These are phyloP conservation scores for Acronicta psi DNA, from an alignment of 2,888 invertebrate species.

Conservation along the genomic window DNA sequence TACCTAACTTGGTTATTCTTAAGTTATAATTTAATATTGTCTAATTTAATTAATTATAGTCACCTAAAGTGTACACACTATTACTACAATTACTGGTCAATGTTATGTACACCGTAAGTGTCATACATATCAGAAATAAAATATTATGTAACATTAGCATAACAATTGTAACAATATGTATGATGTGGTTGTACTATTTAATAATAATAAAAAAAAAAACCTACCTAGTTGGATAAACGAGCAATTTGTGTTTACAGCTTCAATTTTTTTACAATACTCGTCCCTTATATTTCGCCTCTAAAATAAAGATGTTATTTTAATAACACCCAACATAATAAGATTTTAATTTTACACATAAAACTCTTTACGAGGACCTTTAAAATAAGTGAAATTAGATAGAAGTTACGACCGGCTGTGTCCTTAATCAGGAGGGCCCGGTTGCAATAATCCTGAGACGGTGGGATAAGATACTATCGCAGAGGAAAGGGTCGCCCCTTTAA, in stretches of 20 bases:
- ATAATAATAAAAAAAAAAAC: too few species aligned
- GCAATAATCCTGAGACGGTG: constrained; percentile 60
- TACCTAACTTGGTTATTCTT: too few species aligned
- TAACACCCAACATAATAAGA: constrained; percentile 45
- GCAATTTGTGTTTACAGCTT: not conserved
- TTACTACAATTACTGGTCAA: too few species aligned
- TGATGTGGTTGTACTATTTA: too few species aligned
- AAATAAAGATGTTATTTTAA: constrained; percentile 32
- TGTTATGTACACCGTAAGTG: too few species aligned
- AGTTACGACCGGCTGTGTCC: constrained; percentile 53
- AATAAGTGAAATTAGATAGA: constrained; percentile 58
- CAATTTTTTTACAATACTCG: constrained; percentile 7
- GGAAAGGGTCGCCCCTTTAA: constrained; percentile 60
- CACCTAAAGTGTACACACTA: too few species aligned
- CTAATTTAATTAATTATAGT: too few species aligned
- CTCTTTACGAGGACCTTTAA: constrained; percentile 51
- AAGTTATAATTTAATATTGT: too few species aligned
- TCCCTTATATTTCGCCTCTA: not conserved
- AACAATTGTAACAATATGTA: too few species aligned
- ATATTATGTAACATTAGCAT: too few species aligned
- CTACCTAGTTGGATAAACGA: not conserved
- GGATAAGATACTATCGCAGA: constrained; percentile 60
- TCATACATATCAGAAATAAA: too few species aligned
- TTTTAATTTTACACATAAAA: constrained; percentile 53
- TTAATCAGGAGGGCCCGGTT: constrained; percentile 61